Percentiles rank a stretch among this genome's conserved stretches.
Conservation (phyloP, 2,797 vertebrate genomes). For the Melanotaenia parkinsoni region DNA sequence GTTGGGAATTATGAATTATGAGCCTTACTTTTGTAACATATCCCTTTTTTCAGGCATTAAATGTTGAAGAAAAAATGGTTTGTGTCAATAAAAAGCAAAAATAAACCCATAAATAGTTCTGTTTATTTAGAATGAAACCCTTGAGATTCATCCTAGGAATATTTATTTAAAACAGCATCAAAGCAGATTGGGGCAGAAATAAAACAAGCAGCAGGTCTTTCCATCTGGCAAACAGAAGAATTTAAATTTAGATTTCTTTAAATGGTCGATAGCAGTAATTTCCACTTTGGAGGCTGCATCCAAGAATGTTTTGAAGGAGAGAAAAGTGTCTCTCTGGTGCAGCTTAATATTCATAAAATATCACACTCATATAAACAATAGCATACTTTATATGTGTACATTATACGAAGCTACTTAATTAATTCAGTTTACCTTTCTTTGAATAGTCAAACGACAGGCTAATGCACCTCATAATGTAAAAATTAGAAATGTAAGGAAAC, state of each 20-base stretch:
- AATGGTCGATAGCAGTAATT: constrained; percentile 20
- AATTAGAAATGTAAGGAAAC: too few species aligned
- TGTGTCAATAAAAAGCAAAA: neutral
- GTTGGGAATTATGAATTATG: neutral
- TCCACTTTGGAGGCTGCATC: constrained; percentile 28
- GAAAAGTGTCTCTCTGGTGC: neutral
- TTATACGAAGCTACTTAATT: constrained; percentile 8
- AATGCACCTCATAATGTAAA: neutral
- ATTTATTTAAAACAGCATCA: constrained; percentile 17
- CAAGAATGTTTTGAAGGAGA: constrained; percentile 21
- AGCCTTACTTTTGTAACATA: neutral
- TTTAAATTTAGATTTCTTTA: constrained; percentile 43
- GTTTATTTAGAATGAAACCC: neutral
- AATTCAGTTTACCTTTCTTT: neutral
- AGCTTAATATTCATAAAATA: neutral
- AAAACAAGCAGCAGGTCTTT: constrained; percentile 9
- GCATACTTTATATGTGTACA: neutral
- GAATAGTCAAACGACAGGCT: neutral
- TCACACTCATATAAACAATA: neutral
- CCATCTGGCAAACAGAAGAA: constrained; percentile 13
- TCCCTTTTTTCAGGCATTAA: neutral
- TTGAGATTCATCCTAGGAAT: neutral
- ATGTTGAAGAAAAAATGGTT: neutral
- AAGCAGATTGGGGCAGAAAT: constrained; percentile 24
- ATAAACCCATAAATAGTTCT: neutral